phyloP scores from a whole-genome alignment of 2,113 vertebrate genomes.

The Erinaceus europaeus region DNA sequence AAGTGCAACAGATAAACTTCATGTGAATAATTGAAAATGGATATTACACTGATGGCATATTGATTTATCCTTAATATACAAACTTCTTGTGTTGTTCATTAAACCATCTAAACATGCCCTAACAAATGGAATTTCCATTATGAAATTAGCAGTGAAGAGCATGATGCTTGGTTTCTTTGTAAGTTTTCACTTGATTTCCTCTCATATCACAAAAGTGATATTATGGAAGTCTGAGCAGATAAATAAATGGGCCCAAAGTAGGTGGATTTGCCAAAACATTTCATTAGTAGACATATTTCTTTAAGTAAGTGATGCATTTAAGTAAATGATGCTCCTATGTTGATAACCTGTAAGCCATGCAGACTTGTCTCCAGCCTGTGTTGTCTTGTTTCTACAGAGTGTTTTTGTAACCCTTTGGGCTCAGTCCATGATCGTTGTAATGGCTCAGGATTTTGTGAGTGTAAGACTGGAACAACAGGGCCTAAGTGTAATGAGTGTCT shows the following conservation, averaged over 20 bases:
- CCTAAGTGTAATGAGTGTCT: constrained; percentile 97
- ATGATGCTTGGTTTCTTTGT: constrained; percentile 56
- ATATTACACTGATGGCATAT: constrained; percentile 69
- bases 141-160: constrained; percentile 61
- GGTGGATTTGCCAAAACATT: constrained; percentile 59
- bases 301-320: constrained; percentile 66
- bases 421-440: constrained; percentile 98
- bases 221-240: constrained; percentile 47
- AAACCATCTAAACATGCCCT: constrained; percentile 72
- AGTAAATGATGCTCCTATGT: constrained; percentile 64
- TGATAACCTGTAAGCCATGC: constrained; percentile 67
- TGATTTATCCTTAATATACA: constrained; percentile 69
- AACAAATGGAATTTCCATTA: constrained; percentile 70
- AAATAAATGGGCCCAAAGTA: constrained; percentile 56
- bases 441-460: constrained; percentile 99
- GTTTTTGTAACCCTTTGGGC: constrained; percentile 98
- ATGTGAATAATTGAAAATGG: constrained; percentile 74
- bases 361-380: constrained; percentile 87
- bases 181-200: constrained; percentile 67
- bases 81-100: constrained; percentile 68
- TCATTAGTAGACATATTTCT: constrained; percentile 72
- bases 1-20: constrained; percentile 63
- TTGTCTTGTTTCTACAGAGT: constrained; percentile 98
- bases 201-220: constrained; percentile 62
- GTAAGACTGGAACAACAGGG: constrained; percentile 97